These are phyloP conservation scores for Myotis planiceps DNA, from an alignment of 2,797 vertebrate species.

Conservation along the genomic window DNA sequence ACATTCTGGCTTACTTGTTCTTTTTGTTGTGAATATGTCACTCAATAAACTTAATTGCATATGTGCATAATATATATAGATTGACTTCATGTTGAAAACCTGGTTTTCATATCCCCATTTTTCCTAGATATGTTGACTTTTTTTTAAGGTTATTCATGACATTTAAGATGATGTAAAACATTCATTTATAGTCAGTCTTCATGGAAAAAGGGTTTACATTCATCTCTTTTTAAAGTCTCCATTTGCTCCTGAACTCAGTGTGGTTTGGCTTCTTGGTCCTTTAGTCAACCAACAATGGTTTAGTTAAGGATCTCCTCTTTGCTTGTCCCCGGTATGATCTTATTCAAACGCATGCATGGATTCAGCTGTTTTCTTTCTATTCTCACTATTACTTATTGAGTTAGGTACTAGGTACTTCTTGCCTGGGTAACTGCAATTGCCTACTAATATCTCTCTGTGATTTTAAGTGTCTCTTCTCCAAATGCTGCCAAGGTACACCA, in stretches of 20 bases:
- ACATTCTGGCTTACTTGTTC: neutral
- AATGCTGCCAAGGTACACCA: neutral
- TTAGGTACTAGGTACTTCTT: neutral
- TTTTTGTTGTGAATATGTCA: neutral
- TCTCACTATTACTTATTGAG: neutral
- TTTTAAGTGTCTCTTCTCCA: neutral
- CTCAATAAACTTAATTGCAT: neutral
- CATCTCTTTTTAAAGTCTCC: neutral
- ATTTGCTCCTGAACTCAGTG: neutral
- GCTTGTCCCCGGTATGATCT: neutral
- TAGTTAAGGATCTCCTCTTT: neutral
- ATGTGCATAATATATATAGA: neutral
- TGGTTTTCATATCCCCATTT: neutral
- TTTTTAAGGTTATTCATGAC: slow-evolving; percentile 6
- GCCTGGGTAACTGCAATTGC: neutral
- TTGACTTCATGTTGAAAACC: neutral
- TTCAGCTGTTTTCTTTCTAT: neutral
- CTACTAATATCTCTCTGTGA: neutral
- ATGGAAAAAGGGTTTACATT: neutral
- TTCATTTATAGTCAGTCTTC: neutral
- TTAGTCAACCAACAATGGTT: neutral
- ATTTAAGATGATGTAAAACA: slow-evolving; percentile 1
- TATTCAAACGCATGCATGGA: neutral
- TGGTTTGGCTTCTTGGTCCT: neutral
- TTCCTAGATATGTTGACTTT: neutral